A percentile compares a stretch with the other conserved stretches of the same genome.
Conservation (phyloP, 1,140 invertebrate species). For the Cardiocondyla obscurior region DNA sequence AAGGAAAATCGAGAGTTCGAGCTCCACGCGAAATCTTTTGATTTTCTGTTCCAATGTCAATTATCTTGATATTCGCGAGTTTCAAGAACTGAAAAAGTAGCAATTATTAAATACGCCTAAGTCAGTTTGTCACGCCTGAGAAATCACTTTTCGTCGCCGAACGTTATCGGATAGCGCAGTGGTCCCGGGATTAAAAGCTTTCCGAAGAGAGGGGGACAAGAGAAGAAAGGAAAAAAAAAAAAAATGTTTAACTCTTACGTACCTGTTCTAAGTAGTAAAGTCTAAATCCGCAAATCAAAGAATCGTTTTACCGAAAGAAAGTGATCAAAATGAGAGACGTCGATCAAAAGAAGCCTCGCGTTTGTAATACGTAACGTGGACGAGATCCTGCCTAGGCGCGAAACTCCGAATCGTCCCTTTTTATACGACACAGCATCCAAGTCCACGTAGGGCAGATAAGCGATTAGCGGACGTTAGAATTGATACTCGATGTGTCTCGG, state of each 20-base stretch:
- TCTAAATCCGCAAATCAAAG: conserved; percentile 66
- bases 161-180: conserved; percentile 1
- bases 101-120: conserved; percentile 32
- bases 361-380: conserved; percentile 32
- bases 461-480: conserved; percentile 38
- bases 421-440: conserved; percentile 47
- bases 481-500: background rate
- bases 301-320: conserved; percentile 45
- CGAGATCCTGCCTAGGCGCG: background rate
- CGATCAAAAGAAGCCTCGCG: conserved; percentile 59
- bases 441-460: background rate
- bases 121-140: conserved; percentile 14
- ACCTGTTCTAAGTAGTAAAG: conserved; percentile 61
- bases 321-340: conserved; percentile 44
- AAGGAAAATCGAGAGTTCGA: background rate
- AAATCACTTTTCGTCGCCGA: conserved; percentile 16
- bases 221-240: background rate
- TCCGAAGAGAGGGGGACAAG: background rate
- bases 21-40: conserved; percentile 4
- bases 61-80: conserved; percentile 16
- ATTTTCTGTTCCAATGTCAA: conserved; percentile 37
- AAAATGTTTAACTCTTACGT: conserved; percentile 51
- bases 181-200: conserved; percentile 14
- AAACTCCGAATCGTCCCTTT: conserved; percentile 47
- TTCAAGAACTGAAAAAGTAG: conserved; percentile 27